Evolutionary conservation across 2,113 vertebrate genomes (phyloP).

Genomic region (Tauraco erythrolophus): DNA sequence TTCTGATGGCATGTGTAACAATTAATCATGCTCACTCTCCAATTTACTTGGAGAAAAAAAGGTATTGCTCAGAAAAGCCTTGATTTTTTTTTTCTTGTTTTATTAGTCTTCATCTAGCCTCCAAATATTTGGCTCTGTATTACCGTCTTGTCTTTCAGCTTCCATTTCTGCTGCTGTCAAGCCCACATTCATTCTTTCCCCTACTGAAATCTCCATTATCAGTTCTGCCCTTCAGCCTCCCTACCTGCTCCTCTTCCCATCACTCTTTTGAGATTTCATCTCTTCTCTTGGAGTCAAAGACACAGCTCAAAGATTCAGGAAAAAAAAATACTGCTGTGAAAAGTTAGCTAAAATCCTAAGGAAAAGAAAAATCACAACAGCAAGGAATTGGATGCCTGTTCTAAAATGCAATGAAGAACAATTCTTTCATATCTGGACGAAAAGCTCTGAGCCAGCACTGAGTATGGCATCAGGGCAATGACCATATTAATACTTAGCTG

Average conservation of each 20-base stretch:
- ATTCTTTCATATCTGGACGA: background rate
- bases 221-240: background rate
- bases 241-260: background rate
- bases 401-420: constrained; percentile 5
- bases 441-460: background rate
- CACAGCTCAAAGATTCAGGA: background rate
- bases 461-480: background rate
- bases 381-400: background rate
- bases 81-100: background rate
- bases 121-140: background rate
- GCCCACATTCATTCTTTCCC: background rate
- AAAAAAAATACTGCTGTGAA: background rate
- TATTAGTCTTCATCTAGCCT: background rate
- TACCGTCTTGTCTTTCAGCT: background rate
- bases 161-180: background rate
- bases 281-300: background rate
- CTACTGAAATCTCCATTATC: background rate
- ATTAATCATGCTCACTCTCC: background rate
- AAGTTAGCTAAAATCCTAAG: background rate
- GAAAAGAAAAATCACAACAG: background rate
- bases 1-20: background rate
- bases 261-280: background rate
- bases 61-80: background rate
- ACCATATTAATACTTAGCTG: background rate
- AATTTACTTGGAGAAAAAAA: background rate